Percentiles rank a stretch among this genome's conserved stretches.
These are phyloP conservation scores for Phasia obesa DNA, from an alignment of 2,888 invertebrate species.

Conservation along the genomic window DNA sequence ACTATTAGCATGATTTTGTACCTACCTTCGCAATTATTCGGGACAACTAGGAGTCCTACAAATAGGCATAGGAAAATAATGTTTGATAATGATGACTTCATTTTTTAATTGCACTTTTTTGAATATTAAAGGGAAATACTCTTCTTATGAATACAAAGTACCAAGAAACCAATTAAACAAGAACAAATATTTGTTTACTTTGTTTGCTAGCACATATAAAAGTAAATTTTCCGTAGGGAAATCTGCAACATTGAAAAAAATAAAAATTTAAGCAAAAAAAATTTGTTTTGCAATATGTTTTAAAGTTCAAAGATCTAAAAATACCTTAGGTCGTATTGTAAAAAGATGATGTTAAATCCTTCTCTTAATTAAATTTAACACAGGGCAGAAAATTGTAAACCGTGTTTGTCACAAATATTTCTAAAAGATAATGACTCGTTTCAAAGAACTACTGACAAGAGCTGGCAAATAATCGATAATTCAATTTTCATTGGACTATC, in stretches of 20 bases:
- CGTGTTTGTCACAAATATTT: slow-evolving; percentile 25
- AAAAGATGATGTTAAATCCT: not conserved
- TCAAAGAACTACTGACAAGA: too few relatives aligned
- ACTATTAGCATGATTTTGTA: not conserved
- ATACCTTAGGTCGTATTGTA: slow-evolving; percentile 24
- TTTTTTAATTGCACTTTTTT: slow-evolving; percentile 67
- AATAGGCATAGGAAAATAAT: slow-evolving; percentile 77
- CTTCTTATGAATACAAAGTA: slow-evolving; percentile 29
- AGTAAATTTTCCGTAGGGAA: slow-evolving; percentile 53
- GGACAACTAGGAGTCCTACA: slow-evolving; percentile 75
- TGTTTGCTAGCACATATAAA: slow-evolving; percentile 42
- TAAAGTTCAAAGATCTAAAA: not conserved
- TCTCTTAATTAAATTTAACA: slow-evolving; percentile 28
- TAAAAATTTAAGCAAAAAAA: too few relatives aligned
- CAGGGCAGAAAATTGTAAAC: slow-evolving; percentile 4
- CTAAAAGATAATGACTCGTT: too few relatives aligned
- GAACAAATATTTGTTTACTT: slow-evolving; percentile 58
- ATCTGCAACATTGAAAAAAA: slow-evolving; percentile 13
- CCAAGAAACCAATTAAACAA: slow-evolving; percentile 12
- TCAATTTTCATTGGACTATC: too few relatives aligned
- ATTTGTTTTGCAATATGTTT: not conserved
- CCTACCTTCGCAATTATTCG: slow-evolving; percentile 74
- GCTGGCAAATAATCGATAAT: too few relatives aligned
- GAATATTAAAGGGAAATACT: slow-evolving; percentile 28
- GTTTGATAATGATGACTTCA: slow-evolving; percentile 76